Evolutionary conservation across 2,113 vertebrate genomes (phyloP).

Genomic region (Nanorana parkeri): DNA sequence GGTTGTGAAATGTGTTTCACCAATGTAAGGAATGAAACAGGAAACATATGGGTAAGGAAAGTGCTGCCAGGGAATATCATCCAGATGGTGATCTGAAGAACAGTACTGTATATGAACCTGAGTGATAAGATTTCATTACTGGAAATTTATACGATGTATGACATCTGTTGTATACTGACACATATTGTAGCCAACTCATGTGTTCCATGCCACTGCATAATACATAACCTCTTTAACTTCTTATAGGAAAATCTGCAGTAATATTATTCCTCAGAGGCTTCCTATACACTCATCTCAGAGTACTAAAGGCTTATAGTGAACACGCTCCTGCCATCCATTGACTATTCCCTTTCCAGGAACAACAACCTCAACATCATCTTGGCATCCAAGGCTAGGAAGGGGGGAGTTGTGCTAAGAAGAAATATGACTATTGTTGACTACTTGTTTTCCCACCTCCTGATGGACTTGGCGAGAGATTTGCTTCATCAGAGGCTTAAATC

Average conservation of each 20-base stretch:
- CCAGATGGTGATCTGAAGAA: background rate
- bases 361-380: background rate
- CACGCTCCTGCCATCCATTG: conserved; percentile 21
- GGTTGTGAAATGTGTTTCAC: background rate
- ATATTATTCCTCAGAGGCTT: background rate
- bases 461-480: conserved; percentile 7
- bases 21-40: background rate
- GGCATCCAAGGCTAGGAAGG: background rate
- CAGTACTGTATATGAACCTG: background rate
- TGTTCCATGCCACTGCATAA: background rate
- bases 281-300: background rate
- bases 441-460: conserved; percentile 22
- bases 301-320: background rate
- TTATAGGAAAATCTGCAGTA: background rate
- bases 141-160: background rate
- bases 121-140: background rate
- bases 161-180: background rate
- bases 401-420: conserved; percentile 17
- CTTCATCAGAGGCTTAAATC: conserved; percentile 43
- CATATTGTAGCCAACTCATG: background rate
- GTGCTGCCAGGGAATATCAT: background rate
- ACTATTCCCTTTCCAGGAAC: conserved; percentile 35
- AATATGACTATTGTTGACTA: conserved; percentile 23
- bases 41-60: background rate
- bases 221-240: background rate